Percentiles rank a stretch among this genome's conserved stretches.
Evolutionary conservation across 2,113 vertebrate species (phyloP).

Genomic region (Procavia capensis): DNA sequence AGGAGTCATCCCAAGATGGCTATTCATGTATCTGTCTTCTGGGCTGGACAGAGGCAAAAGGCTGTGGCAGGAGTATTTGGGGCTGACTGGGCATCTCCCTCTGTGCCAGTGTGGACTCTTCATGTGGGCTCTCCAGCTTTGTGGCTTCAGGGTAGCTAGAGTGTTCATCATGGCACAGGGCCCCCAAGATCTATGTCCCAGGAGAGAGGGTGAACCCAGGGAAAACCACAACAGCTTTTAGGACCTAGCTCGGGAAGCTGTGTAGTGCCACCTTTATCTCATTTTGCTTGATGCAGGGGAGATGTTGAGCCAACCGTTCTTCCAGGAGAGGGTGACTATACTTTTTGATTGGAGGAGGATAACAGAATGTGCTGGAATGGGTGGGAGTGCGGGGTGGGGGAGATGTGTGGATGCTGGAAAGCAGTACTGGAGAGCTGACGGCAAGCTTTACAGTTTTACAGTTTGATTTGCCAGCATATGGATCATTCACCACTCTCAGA

Average conservation of each 20-base stretch:
- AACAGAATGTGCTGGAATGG: neutral
- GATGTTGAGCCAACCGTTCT: neutral
- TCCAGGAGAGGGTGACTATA: neutral
- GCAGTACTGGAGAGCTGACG: neutral
- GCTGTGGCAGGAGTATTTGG: neutral
- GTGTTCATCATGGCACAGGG: neutral
- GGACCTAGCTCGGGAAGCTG: neutral
- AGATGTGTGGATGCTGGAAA: neutral
- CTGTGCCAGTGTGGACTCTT: neutral
- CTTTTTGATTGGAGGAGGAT: neutral
- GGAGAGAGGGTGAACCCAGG: neutral
- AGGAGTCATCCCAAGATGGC: neutral
- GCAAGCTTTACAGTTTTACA: neutral
- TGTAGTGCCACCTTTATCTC: neutral
- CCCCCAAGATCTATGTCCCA: neutral
- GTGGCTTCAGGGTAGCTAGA: neutral
- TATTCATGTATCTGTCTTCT: neutral
- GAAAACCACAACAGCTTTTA: neutral
- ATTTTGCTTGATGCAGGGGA: neutral
- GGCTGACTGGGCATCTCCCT: neutral
- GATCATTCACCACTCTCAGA: neutral
- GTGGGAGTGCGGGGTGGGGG: neutral
- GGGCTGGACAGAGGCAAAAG: neutral
- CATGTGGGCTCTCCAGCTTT: neutral
- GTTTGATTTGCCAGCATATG: neutral